Evolutionary conservation across 2,797 vertebrate genomes (phyloP), one percentile per base, ranked within the genome.

Genomic region (Fringilla coelebs): DNA sequence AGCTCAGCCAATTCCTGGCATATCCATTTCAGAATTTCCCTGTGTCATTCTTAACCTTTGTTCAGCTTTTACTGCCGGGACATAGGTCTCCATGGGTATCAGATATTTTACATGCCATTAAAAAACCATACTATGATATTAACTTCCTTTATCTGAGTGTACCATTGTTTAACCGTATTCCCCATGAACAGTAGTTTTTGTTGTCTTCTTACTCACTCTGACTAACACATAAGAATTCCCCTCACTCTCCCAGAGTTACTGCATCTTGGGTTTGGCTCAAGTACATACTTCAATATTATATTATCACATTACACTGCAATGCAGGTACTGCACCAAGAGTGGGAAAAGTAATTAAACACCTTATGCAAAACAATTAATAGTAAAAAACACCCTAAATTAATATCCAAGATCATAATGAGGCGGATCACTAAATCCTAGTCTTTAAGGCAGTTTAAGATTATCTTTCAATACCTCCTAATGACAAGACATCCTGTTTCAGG

Each of bases 51-150:
- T 94, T 95, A 95, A 58, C 87, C 41, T 84, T 62, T 65, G 48
- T 41, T 81, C 43, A 86, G 83, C 75, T 95, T 88, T 94, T 87
- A 89, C 36, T 48, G 67, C 58, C 78, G 85, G 81, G 78, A 70
- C 70, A 73, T 86, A 92, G 85, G 54, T 92, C 84, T 94, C 87
- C 85, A 74, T 92, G 81, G 12, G 21, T 51, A 92, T 92, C 68
- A 94, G 75, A 90, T 71, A 31, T 28, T 96, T 93, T 82, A 93
- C 17, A 11, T 78, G 79, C 76, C 55, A 93, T 87, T 94, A 93
- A 93, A 96, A 43, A 91, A 24, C 29, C 32, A 51, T 73, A 54
- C 18, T 75, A 61, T 57, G 17, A 3, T 58, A 89, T 77, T 85
- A 85, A 26, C 48, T 92, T 93, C 57, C 34, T 86, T 78, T 66